Conservation (phyloP, 2,797 vertebrate species). For the Cephalopachus bancanus region DNA sequence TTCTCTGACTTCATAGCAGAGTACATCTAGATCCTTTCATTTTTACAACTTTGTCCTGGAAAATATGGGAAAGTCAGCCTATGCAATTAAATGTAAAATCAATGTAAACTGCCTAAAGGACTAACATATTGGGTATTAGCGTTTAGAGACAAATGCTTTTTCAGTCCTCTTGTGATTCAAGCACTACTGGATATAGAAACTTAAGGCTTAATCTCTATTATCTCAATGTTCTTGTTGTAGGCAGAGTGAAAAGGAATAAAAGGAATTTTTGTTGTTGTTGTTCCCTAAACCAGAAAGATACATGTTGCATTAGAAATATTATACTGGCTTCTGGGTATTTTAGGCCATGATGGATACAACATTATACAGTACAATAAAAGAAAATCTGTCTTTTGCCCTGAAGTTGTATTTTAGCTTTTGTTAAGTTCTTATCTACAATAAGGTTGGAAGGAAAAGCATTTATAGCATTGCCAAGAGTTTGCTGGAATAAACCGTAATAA, state of each 20-base stretch:
- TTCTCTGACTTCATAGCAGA: constrained; percentile 47
- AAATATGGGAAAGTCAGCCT: constrained; percentile 64
- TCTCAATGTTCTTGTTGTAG: constrained; percentile 46
- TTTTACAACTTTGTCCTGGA: constrained; percentile 63
- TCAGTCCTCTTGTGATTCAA: constrained; percentile 69
- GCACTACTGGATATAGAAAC: constrained; percentile 48
- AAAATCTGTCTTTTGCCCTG: constrained; percentile 53
- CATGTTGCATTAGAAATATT: constrained; percentile 58
- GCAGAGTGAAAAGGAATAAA: constrained; percentile 38
- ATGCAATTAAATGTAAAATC: constrained; percentile 79
- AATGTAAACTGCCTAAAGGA: constrained; percentile 65
- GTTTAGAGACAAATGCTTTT: constrained; percentile 77
- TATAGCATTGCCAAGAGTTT: not conserved
- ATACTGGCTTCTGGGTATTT: constrained; percentile 56
- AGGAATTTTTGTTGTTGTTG: not conserved
- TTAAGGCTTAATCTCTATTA: constrained; percentile 62
- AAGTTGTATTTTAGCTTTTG: constrained; percentile 47
- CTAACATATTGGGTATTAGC: constrained; percentile 59
- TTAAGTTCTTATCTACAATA: constrained; percentile 27
- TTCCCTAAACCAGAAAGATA: constrained; percentile 11
- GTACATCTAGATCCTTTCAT: constrained; percentile 26
- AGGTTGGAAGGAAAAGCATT: not conserved
- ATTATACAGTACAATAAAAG: constrained; percentile 35
- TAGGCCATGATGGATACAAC: constrained; percentile 21
- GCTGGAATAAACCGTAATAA: not conserved